Evolutionary conservation across 64 coral and sea anemone genomes (phyloP).

Genomic region (Pocillopora verrucosa): DNA sequence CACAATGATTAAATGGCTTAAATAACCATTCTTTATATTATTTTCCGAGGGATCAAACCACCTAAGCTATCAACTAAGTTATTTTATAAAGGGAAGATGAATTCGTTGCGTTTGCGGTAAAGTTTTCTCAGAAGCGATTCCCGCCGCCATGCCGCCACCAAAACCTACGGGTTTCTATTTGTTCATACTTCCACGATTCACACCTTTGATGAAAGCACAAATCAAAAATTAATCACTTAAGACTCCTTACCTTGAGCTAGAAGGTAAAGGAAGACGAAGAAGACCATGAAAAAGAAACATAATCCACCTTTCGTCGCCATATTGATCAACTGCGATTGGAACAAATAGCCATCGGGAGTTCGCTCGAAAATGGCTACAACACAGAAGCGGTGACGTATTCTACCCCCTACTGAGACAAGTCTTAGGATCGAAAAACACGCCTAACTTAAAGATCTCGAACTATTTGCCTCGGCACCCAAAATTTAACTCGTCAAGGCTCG

Average conservation of each 20-base stretch:
- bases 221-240: conserved; percentile 53
- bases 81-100: neutral
- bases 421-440: neutral
- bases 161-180: neutral
- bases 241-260: conserved; percentile 19
- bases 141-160: conserved; percentile 6
- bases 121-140: neutral
- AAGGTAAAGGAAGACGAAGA: conserved; percentile 8
- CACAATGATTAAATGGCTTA: neutral
- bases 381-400: conserved; percentile 27
- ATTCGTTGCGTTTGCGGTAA: neutral
- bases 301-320: neutral
- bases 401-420: conserved; percentile 18
- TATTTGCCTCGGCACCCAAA: neutral
- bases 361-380: conserved; percentile 4
- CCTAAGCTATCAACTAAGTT: too few species aligned
- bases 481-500: neutral
- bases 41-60: neutral
- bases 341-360: neutral
- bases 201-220: conserved; percentile 46
- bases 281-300: neutral
- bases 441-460: neutral
- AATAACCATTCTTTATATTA: neutral
- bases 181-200: conserved; percentile 30
- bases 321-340: conserved; percentile 16